Evolutionary conservation across 2,888 invertebrate genomes (phyloP), one percentile per base, ranked within the genome.

Genomic region (Nineta flava): DNA sequence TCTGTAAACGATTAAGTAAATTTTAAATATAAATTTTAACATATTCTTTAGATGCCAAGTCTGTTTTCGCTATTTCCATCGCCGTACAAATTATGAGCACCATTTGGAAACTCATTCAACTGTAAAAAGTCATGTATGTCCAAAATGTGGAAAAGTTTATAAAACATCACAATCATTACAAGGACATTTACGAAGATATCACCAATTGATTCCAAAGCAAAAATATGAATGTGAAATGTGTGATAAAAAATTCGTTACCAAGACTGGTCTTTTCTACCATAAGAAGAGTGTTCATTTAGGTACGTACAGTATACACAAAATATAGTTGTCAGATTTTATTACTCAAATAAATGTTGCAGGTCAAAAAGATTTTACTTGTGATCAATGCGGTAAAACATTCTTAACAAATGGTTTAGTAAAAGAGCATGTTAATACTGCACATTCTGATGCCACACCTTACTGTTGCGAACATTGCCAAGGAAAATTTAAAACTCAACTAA

Each of bases 221-320:
- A 66, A 71, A 55, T 73, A 69, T 59, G 72, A 71, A 13, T 76
- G 76, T 57, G 74, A 75, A 60, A 70, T 72, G 52, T 76, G 76
- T 57, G 71, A 73, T 52, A 76, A 76, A 60, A 66, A 68, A 62
- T 75, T 75, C 59, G 72, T 72, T 3, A 74, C 74, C 1, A 74
- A 73, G 59, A 73, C 74, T 2, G 75, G 75, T 61, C 65, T 86
- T 48, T 75, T 79, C 47, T 81, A 84, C n/a, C 86, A 86, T 60
- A 77, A 79, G 26, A 26, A 26, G 59, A 75, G 85, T 31, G 79
- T 83, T 12, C 86, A 38, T 38, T 13, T 5, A 38, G 38, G 38
- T 38, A 38, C 5, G 7, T 26, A 26, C 7, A 26, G 19, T 26
- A 26, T 26, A 26, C 6, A n/a, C 26, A 5, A 26, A 5, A 2